Evolutionary conservation across 2,888 invertebrate genomes (phyloP).

Genomic region (Dichetophora obliterata): DNA sequence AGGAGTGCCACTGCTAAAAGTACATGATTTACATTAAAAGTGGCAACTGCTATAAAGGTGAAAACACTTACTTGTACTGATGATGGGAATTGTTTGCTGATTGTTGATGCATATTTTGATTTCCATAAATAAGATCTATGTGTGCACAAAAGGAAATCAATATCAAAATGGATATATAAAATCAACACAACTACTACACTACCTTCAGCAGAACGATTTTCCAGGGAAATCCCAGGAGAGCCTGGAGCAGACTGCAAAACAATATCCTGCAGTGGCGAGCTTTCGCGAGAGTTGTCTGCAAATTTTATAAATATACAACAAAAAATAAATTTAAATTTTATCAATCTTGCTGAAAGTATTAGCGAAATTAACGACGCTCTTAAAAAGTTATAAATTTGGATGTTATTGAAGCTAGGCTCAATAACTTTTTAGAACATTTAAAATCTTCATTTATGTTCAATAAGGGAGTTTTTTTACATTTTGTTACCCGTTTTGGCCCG

Average conservation of each 20-base stretch:
- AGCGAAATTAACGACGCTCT: no score
- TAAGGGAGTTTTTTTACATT: no score
- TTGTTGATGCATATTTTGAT: slow-evolving; percentile 63
- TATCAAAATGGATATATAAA: neutral
- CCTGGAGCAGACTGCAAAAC: slow-evolving; percentile 75
- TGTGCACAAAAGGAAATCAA: slow-evolving; percentile 5
- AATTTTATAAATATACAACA: slow-evolving; percentile 4
- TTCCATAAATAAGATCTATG: slow-evolving; percentile 67
- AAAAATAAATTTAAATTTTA: slow-evolving; percentile 10
- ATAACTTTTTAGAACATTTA: no score
- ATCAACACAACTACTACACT: slow-evolving; percentile 51
- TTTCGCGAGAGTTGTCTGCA: slow-evolving; percentile 81
- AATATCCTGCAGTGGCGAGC: slow-evolving; percentile 87
- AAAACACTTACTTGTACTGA: slow-evolving; percentile 64
- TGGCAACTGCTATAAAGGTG: neutral
- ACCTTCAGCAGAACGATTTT: slow-evolving; percentile 67
- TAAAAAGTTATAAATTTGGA: no score
- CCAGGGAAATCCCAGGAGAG: slow-evolving; percentile 74
- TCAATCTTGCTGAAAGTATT: no score
- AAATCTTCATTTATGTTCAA: no score
- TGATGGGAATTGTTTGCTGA: slow-evolving; percentile 64
- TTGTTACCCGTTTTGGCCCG: no score
- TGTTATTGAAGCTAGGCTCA: no score
- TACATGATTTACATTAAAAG: neutral
- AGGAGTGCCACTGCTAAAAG: slow-evolving; percentile 60